Evolutionary conservation across 2,888 invertebrate genomes (phyloP), one percentile per base, ranked within the genome.

Genomic region (Lepeophtheirus nordmannii): DNA sequence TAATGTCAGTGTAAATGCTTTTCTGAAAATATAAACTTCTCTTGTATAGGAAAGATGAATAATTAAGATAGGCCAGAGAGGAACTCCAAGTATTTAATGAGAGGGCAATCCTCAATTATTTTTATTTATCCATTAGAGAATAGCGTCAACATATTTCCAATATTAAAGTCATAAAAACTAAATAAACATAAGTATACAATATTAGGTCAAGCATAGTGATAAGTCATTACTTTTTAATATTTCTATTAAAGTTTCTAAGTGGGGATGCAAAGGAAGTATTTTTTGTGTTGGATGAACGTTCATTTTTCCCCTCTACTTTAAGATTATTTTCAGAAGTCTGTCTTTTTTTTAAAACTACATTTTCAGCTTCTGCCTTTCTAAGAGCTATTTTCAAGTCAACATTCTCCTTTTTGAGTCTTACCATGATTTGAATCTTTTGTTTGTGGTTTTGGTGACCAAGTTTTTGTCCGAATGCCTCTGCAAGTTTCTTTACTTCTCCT

Each of bases 381-480:
- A 46, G 53, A 46, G 53, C 63, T 23, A 20, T 68, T 38, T 62
- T 68, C 14, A 70, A 67, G n/a, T 65, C 14, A 12, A 65, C 59
- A 56, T 70, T 70, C 40, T 70, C 69, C 14, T 58, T 61, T 40
- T 70, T 70, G 22, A 78, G 70, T 68, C 75, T 75, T 40, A 72
- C 70, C 17, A 77, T 71, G 71, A 83, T 81, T 67, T 81, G 81
- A 62, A 83, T 81, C 73, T 82, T 83, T 72, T 83, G 83, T 70
- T 80, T 82, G 69, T 81, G 80, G 73, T 83, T 84, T 70, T 82
- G 82, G 71, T 83, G 82, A 0, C 82, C 82, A n/a, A 83, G 73
- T 63, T 82, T 73, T 68, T 80, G 78, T 1, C 81, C 80, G 72
- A 82, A 82, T 70, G 82, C 81, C 60, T 77, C 73, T 14, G 78